Conservation (phyloP, 2,888 invertebrate genomes). For the Diabrotica balteata region DNA sequence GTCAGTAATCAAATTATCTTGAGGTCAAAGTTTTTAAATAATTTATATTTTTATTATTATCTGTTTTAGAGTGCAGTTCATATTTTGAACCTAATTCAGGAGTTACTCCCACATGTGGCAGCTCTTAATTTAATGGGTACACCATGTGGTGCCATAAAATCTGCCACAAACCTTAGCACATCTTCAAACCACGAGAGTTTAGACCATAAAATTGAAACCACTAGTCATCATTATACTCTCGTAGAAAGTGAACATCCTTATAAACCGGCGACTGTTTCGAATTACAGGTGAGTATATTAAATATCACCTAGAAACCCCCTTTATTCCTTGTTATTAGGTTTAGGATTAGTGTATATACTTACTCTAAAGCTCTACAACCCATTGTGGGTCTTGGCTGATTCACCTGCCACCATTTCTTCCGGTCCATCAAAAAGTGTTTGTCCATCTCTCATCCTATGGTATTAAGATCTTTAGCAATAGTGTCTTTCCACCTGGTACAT, state of each 20-base stretch:
- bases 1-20: no score
- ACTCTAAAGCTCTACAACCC: no score
- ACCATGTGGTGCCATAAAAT: constrained; percentile 48
- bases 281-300: constrained; percentile 70
- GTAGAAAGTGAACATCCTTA: constrained; percentile 98
- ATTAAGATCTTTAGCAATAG: no score
- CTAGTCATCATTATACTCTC: constrained; percentile 87
- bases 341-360: no score
- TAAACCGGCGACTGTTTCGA: constrained; percentile 83
- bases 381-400: no score
- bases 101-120: constrained; percentile 86
- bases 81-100: constrained; percentile 84
- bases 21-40: not conserved
- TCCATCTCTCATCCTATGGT: no score
- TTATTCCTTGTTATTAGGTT: no score
- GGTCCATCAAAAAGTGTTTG: no score
- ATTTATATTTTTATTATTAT: constrained; percentile 13
- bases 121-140: constrained; percentile 76
- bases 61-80: constrained; percentile 80
- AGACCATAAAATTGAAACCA: constrained; percentile 63
- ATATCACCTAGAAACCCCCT: no score
- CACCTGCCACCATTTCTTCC: no score
- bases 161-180: constrained; percentile 44
- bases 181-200: constrained; percentile 48
- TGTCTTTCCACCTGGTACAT: no score